phyloP scores from a whole-genome alignment of 1,140 invertebrate genomes.

The Gryllus bimaculatus region DNA sequence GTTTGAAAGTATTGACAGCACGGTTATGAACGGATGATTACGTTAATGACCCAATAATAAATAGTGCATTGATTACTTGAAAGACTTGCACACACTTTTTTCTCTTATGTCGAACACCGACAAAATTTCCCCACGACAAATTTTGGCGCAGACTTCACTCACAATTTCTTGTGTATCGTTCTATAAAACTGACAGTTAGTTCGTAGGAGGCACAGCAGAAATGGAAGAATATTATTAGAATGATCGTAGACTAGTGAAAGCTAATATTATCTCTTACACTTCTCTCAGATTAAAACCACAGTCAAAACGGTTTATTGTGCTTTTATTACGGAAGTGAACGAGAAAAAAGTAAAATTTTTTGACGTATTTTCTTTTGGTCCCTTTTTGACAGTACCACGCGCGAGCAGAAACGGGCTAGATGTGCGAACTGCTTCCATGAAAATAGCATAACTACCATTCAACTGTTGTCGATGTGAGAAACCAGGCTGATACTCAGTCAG shows the following conservation, averaged over 20 bases:
- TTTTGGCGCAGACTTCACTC: not conserved
- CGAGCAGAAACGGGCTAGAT: not conserved
- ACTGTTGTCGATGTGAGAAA: not conserved
- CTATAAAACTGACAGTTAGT: not conserved
- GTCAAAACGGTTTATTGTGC: not conserved
- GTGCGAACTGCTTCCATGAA: not conserved
- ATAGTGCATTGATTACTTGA: not conserved
- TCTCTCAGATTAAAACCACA: not conserved
- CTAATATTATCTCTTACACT: not conserved
- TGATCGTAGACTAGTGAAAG: not conserved
- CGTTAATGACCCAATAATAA: not conserved
- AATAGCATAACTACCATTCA: not conserved
- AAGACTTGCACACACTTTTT: not conserved
- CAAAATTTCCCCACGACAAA: not conserved
- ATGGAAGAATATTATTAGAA: conserved; percentile 18
- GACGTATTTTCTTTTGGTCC: not conserved
- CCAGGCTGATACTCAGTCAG: not conserved
- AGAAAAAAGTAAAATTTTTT: not conserved
- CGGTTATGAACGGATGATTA: not conserved
- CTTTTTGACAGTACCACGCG: not conserved
- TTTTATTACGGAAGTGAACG: not conserved
- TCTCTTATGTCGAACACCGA: not conserved
- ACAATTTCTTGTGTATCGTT: not conserved
- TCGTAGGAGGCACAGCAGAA: conserved; percentile 15
- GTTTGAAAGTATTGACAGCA: not conserved